phyloP scores from a whole-genome alignment of 1,140 invertebrate genomes.

The Yoshiicerus persimilis region DNA sequence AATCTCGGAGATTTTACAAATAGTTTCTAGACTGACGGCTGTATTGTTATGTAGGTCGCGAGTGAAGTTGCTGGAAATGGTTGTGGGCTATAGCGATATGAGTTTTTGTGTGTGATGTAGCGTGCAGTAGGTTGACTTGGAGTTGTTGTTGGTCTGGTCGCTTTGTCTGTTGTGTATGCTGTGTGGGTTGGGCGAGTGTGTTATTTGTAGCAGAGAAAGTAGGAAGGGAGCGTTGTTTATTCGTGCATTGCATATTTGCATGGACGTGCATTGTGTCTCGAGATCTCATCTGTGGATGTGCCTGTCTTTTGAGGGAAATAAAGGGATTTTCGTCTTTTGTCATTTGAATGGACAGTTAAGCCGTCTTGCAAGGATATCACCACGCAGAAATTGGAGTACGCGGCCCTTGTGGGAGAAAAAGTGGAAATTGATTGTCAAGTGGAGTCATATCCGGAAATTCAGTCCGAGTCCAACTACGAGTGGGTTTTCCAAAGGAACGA shows the following conservation, averaged over 20 bases:
- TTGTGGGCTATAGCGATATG: too few relatives aligned
- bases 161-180: too few relatives aligned
- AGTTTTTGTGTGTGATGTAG: too few relatives aligned
- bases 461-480: background rate
- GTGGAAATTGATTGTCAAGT: constrained; percentile 12
- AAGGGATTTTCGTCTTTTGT: background rate
- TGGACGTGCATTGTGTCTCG: background rate
- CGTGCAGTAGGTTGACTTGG: too few relatives aligned
- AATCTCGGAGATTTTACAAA: background rate
- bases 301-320: background rate
- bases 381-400: background rate
- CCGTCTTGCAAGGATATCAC: background rate
- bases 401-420: background rate
- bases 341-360: background rate
- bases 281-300: background rate
- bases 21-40: background rate
- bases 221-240: background rate
- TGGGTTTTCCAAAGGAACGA: background rate
- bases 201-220: background rate
- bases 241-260: background rate
- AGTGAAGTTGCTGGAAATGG: too few relatives aligned
- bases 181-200: background rate
- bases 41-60: background rate
- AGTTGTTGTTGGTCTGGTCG: too few relatives aligned
- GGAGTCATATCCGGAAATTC: background rate